A percentile compares a stretch with the other conserved stretches of the same genome.
Conservation (phyloP, 2,888 invertebrate species). For the Drosophila testacea region DNA sequence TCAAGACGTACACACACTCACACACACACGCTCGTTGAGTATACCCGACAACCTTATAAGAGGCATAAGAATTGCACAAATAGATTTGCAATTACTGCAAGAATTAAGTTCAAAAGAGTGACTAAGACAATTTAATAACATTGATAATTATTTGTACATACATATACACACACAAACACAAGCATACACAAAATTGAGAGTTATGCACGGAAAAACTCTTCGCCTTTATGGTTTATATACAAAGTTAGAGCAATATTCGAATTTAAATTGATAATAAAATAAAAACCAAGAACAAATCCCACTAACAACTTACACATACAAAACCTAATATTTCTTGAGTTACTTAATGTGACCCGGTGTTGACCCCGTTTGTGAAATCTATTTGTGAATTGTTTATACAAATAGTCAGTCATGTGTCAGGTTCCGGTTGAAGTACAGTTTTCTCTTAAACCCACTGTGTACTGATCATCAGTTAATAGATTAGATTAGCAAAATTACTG, state of each 20-base stretch:
- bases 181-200: slow-evolving; percentile 33
- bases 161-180: slow-evolving; percentile 32
- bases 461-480: slow-evolving; percentile 17
- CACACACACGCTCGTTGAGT: slow-evolving; percentile 14
- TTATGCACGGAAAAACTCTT: slow-evolving; percentile 35
- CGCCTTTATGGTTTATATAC: slow-evolving; percentile 64
- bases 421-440: background rate
- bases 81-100: slow-evolving; percentile 62
- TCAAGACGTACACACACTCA: slow-evolving; percentile 21
- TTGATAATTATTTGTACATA: slow-evolving; percentile 70
- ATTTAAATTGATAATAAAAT: slow-evolving; percentile 77
- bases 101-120: slow-evolving; percentile 67
- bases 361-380: slow-evolving; percentile 17
- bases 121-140: slow-evolving; percentile 72
- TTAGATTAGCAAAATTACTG: slow-evolving; percentile 19
- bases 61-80: slow-evolving; percentile 60
- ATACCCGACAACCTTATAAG: slow-evolving; percentile 14
- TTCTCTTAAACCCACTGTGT: background rate
- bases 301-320: slow-evolving; percentile 38
- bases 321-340: background rate
- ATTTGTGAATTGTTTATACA: background rate
- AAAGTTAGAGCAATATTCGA: slow-evolving; percentile 77
- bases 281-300: slow-evolving; percentile 30
- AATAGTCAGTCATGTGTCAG: too few relatives aligned
- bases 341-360: slow-evolving; percentile 20